Evolutionary conservation across 2,113 vertebrate species (phyloP).

Genomic region (Leptodactylus fuscus): DNA sequence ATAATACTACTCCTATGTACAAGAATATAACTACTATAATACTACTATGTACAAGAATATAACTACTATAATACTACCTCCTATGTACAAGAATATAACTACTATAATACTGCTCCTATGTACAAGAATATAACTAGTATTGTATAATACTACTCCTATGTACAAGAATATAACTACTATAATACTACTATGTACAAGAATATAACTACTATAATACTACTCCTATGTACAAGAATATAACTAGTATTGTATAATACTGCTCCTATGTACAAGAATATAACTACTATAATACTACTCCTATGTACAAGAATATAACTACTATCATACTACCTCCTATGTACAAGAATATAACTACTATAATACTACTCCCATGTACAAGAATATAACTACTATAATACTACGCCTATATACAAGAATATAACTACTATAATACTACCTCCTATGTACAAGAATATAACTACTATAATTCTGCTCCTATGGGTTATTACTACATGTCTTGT

Average conservation of each 20-base stretch:
- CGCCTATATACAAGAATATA: too few species aligned
- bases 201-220: not conserved
- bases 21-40: slow-evolving; percentile 10
- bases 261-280: not conserved
- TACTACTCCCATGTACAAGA: too few species aligned
- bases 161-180: not conserved
- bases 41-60: not conserved
- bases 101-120: not conserved
- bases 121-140: slow-evolving; percentile 9
- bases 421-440: not conserved
- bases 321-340: too few species aligned
- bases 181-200: not conserved
- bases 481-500: too few species aligned
- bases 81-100: slow-evolving; percentile 7
- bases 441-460: not conserved
- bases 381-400: too few species aligned
- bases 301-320: too few species aligned
- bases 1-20: not conserved
- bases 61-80: slow-evolving; percentile 7
- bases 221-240: not conserved
- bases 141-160: not conserved
- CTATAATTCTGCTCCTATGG: too few species aligned
- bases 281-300: not conserved
- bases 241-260: not conserved
- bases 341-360: too few species aligned